Percentiles rank a stretch among this genome's conserved stretches.
Evolutionary conservation across 2,797 vertebrate genomes (phyloP).

Genomic region (Pseudomugil gertrudae): DNA sequence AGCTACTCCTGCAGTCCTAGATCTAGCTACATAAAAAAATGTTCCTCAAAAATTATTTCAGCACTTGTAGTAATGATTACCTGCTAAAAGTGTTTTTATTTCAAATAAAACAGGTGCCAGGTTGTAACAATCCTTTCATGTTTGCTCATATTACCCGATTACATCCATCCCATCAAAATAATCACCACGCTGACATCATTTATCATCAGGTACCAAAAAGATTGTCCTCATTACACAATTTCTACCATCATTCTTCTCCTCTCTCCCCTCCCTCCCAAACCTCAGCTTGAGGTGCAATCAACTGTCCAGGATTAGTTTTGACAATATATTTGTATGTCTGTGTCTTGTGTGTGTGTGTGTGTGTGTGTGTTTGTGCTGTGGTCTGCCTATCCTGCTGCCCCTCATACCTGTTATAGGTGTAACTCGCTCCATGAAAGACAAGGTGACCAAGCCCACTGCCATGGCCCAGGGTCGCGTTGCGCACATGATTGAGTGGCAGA

Average conservation of each 20-base stretch:
- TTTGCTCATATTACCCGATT: neutral
- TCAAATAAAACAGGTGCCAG: neutral
- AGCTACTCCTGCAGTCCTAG: neutral
- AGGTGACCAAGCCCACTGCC: constrained; percentile 97
- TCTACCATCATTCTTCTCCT: constrained; percentile 24
- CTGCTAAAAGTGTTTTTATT: neutral
- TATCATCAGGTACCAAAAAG: neutral
- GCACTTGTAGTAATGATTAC: neutral
- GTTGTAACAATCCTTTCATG: constrained; percentile 8
- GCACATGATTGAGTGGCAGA: constrained; percentile 99
- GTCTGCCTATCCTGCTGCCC: constrained; percentile 6
- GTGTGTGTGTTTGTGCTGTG: constrained; percentile 16
- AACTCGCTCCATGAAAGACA: constrained; percentile 96
- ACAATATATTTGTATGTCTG: constrained; percentile 54
- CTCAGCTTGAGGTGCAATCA: constrained; percentile 34
- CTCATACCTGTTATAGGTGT: constrained; percentile 83
- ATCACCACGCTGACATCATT: neutral
- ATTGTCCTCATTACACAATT: constrained; percentile 2
- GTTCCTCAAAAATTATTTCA: neutral
- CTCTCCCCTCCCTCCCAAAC: neutral
- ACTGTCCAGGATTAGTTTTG: constrained; percentile 42
- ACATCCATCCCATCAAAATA: constrained; percentile 10
- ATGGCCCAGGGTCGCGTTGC: constrained; percentile 96
- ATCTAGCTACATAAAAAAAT: neutral
- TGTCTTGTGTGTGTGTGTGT: constrained; percentile 25